Evolutionary conservation across 2,888 invertebrate genomes (phyloP), one percentile per base, ranked within the genome.

Genomic region (Andrena flavipes): DNA sequence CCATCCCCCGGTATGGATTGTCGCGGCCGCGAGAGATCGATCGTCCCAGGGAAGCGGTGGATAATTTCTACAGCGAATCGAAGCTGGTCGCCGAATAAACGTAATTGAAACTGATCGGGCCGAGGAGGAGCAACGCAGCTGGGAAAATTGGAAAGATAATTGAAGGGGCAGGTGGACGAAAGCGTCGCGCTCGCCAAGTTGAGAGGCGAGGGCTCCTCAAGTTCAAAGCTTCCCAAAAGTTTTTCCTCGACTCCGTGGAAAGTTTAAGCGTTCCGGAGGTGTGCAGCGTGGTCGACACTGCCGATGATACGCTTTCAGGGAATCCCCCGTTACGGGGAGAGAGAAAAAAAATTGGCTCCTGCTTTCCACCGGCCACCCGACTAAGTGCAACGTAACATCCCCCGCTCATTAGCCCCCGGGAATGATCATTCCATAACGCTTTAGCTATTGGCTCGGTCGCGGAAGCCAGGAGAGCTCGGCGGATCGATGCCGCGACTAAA

Each of bases 341-440:
- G 16, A 54, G 26, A 42, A 49, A 56, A 64, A 48, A 56, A 51
- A 13, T 64, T 68, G 62, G 64, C 26, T 64, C 54, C 49, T 70
- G 71, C 76, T 84, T 82, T 76, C 81, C 35, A 59, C 60, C 13
- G 60, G 67, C 74, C 71, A 63, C 67, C 70, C 67, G 63, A 72
- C 72, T 80, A 84, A 87, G 84, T 86, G 86, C 84, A 84, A 72
- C 78, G 65, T 78, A 78, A 87, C 85, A 78, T 84, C 80, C 67
- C 54, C 60, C 84, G 82, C 76, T 82, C 84, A 84, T 85, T 79
- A 82, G 67, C 78, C 64, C 51, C 4, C 13, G 5, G 13, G 48
- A 75, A 78, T 75, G 80, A 87, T 82, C 75, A 82, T 80, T 70
- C 84, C 42, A 48, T 65, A 74, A 84, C 63, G 33, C 60, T 63